Conservation (phyloP, 2,113 vertebrate species). For the Setophaga petechia region DNA sequence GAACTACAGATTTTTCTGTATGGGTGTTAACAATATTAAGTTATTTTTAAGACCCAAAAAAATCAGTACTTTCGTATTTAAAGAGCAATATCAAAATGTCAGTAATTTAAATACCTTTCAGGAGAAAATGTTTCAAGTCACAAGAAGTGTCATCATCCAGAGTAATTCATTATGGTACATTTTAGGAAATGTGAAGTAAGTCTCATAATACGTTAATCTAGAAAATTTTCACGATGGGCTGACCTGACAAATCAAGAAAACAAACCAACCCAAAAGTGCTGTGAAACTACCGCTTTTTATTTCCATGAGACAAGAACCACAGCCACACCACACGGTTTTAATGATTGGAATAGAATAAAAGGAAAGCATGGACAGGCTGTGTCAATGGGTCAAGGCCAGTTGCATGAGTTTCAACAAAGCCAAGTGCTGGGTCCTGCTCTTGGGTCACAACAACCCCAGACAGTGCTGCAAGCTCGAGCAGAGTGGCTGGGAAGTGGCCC, state of each 20-base stretch:
- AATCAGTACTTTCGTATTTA: neutral
- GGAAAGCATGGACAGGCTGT: neutral
- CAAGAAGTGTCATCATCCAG: neutral
- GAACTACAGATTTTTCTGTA: neutral
- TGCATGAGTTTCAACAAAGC: neutral
- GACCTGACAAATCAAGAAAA: neutral
- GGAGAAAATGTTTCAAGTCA: neutral
- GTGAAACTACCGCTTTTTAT: neutral
- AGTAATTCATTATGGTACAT: neutral
- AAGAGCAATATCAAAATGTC: neutral
- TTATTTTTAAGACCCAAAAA: neutral
- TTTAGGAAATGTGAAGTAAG: neutral
- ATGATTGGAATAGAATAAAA: neutral
- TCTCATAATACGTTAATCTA: neutral
- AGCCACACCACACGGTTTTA: neutral
- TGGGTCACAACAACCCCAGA: neutral
- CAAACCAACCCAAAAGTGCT: neutral
- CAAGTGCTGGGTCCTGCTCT: neutral
- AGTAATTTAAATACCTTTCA: neutral
- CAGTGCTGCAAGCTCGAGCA: neutral
- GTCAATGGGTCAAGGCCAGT: fast-evolving
- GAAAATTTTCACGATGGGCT: neutral
- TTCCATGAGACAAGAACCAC: neutral
- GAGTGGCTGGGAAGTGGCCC: neutral
- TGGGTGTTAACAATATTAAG: neutral